phyloP scores from a whole-genome alignment of 2,888 invertebrate species.

The Perizoma flavofasciatum region DNA sequence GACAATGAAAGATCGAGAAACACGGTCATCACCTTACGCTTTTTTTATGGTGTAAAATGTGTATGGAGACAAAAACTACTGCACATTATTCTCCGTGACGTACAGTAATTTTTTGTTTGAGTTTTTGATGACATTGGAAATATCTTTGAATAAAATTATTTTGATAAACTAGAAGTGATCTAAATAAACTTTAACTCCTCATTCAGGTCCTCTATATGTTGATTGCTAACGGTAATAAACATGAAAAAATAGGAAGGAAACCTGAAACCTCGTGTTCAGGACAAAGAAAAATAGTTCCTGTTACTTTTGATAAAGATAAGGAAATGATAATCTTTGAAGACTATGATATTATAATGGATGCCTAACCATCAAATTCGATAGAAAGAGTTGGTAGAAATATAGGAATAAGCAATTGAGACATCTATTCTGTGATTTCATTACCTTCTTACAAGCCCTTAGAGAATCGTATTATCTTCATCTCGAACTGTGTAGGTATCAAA shows the following conservation, averaged over 20 bases:
- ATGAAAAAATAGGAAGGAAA: not conserved
- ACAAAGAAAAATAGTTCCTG: not conserved
- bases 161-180: not conserved
- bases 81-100: constrained; percentile 39
- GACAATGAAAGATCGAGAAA: no score
- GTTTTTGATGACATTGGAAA: constrained; percentile 1
- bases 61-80: no score
- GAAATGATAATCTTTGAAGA: no score
- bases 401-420: not conserved
- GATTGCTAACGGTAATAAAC: no score
- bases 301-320: no score
- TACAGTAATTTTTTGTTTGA: constrained; percentile 7
- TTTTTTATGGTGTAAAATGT: no score
- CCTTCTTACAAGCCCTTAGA: constrained; percentile 45
- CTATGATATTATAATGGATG: no score
- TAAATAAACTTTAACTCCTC: no score
- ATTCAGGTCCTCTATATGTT: no score
- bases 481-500: constrained; percentile 53
- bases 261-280: not conserved
- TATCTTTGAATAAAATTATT: not conserved
- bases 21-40: no score
- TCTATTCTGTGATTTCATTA: constrained; percentile 19
- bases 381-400: no score
- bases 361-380: no score
- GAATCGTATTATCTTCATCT: constrained; percentile 58